Evolutionary conservation across 2,888 invertebrate genomes (phyloP).

Genomic region (Aspidiotus rigidus): DNA sequence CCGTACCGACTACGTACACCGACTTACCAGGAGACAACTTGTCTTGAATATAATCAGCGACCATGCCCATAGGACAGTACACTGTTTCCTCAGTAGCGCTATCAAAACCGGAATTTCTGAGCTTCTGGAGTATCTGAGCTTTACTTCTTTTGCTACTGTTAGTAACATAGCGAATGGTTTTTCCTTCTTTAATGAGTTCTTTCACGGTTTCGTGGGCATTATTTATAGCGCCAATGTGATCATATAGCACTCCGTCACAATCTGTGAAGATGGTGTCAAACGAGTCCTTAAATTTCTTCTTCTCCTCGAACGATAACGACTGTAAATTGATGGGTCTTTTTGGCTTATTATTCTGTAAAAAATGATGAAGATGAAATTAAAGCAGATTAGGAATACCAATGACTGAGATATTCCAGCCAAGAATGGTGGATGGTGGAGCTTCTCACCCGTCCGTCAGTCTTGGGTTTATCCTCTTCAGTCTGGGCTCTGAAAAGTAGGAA

Average conservation of each 20-base stretch:
- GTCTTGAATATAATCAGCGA: constrained; percentile 70
- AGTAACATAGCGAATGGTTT: constrained; percentile 56
- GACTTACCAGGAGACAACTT: constrained; percentile 63
- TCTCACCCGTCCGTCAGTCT: no score
- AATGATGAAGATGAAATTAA: no score
- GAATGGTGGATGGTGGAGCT: no score
- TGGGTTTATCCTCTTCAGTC: no score
- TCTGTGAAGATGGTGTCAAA: constrained; percentile 51
- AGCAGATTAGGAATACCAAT: no score
- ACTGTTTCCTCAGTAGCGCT: constrained; percentile 42
- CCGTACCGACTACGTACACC: constrained; percentile 73
- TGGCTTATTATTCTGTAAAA: no score
- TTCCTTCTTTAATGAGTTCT: constrained; percentile 48
- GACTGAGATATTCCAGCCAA: no score
- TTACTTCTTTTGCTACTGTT: constrained; percentile 59
- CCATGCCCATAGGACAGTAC: constrained; percentile 44
- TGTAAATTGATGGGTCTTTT: no score
- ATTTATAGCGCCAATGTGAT: constrained; percentile 45
- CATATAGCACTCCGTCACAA: constrained; percentile 55
- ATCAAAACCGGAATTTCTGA: constrained; percentile 48
- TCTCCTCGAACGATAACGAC: constrained; percentile 37
- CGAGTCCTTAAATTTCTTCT: constrained; percentile 43
- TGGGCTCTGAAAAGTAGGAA: no score
- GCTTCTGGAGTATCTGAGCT: constrained; percentile 51
- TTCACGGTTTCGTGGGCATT: constrained; percentile 48